phyloP scores from a whole-genome alignment of 1,140 invertebrate genomes.

The Apis laboriosa region DNA sequence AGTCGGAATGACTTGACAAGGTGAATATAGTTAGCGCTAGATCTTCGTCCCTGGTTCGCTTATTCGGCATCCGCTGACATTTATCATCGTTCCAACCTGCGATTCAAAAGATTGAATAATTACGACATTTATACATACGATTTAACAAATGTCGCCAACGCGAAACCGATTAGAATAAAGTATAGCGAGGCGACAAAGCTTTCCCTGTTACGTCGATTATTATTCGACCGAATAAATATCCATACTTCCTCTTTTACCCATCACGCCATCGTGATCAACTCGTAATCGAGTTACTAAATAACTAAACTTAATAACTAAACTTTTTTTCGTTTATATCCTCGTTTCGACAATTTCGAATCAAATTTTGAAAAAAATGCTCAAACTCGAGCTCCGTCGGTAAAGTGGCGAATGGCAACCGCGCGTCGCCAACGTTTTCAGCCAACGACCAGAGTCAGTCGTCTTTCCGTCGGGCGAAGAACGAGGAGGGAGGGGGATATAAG shows the following conservation, averaged over 20 bases:
- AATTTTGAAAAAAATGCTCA: constrained; percentile 33
- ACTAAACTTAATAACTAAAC: too few species aligned
- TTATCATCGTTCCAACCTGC: constrained; percentile 34
- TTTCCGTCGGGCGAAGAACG: constrained; percentile 47
- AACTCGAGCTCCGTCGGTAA: constrained; percentile 57
- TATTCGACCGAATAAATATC: too few species aligned
- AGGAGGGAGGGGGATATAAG: neutral
- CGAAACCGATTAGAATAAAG: neutral
- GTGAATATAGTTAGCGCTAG: constrained; percentile 55
- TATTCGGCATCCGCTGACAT: constrained; percentile 38
- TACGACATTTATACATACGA: constrained; percentile 16
- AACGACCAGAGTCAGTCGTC: constrained; percentile 35
- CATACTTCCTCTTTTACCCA: too few species aligned
- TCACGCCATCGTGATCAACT: too few species aligned
- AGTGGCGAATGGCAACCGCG: constrained; percentile 64
- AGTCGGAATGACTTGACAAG: constrained; percentile 57
- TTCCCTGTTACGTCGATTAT: too few species aligned
- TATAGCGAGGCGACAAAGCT: neutral
- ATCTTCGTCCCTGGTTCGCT: constrained; percentile 47
- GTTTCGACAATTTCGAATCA: too few species aligned
- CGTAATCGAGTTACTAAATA: too few species aligned
- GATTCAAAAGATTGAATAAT: constrained; percentile 35
- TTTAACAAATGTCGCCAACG: constrained; percentile 15
- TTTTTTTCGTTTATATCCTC: too few species aligned
- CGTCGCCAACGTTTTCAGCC: constrained; percentile 61